Conservation (phyloP, 23 tunicate species). For the Styela clava region DNA sequence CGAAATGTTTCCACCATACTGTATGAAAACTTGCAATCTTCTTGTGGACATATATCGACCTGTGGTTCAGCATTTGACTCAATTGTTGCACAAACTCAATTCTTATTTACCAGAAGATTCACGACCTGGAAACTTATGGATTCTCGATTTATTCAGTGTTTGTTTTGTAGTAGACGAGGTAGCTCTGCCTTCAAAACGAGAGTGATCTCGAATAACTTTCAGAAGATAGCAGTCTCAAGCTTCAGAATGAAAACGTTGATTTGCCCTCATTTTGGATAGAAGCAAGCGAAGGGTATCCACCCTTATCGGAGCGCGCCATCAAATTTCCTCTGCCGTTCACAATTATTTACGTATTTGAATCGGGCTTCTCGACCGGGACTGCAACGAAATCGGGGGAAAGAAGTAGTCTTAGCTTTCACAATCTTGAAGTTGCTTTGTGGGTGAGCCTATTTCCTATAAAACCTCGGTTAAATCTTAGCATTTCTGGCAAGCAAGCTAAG, state of each 20-base stretch:
- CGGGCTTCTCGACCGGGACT: slow-evolving; percentile 37
- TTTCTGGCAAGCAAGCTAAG: too few species aligned
- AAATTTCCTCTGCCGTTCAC: slow-evolving; percentile 46
- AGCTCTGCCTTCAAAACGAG: slow-evolving; percentile 34
- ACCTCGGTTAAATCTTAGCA: too few species aligned
- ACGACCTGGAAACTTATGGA: slow-evolving; percentile 51
- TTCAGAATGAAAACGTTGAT: slow-evolving; percentile 32
- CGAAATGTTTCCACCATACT: slow-evolving; percentile 23
- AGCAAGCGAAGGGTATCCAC: slow-evolving; percentile 32
- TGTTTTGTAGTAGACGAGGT: slow-evolving; percentile 28
- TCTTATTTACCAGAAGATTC: slow-evolving; percentile 39
- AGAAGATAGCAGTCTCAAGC: slow-evolving; percentile 45
- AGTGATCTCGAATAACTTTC: slow-evolving; percentile 39
- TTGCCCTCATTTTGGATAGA: slow-evolving; percentile 39
- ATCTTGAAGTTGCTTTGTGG: not conserved
- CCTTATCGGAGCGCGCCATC: too few species aligned
- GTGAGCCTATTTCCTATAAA: not conserved
- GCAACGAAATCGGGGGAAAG: slow-evolving; percentile 40
- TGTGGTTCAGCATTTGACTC: slow-evolving; percentile 28
- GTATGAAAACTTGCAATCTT: not conserved
- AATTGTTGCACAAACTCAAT: slow-evolving; percentile 31
- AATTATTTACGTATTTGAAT: slow-evolving; percentile 36
- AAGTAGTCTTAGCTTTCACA: slow-evolving; percentile 6
- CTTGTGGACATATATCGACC: slow-evolving; percentile 40
- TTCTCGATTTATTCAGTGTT: slow-evolving; percentile 28